These are phyloP conservation scores for Channallabes apus DNA, from an alignment of 2,797 vertebrate genomes.

Conservation along the genomic window DNA sequence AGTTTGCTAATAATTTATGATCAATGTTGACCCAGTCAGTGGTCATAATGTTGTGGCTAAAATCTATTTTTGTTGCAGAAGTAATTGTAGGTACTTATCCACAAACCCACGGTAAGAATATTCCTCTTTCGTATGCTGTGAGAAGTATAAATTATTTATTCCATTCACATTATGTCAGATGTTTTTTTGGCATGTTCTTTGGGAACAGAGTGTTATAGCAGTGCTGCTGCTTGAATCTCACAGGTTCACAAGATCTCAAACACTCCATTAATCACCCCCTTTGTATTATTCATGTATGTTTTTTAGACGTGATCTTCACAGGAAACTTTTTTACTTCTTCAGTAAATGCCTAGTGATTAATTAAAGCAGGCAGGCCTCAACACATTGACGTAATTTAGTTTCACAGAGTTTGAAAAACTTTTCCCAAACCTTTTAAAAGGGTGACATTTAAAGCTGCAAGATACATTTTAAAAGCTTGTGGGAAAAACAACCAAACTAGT, in stretches of 20 bases:
- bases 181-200: background rate
- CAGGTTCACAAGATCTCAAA: conserved; percentile 15
- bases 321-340: background rate
- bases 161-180: background rate
- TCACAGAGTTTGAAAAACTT: background rate
- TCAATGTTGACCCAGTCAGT: no score
- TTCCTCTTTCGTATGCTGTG: background rate
- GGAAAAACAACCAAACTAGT: background rate
- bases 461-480: background rate
- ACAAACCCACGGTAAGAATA: background rate
- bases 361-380: background rate
- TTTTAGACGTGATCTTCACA: background rate
- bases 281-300: background rate
- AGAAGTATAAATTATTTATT: background rate
- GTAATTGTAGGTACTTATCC: no score
- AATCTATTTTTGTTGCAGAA: background rate
- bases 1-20: no score
- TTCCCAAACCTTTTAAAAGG: background rate
- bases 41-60: no score
- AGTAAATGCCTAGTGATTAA: background rate
- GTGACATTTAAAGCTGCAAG: background rate
- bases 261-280: conserved; percentile 5
- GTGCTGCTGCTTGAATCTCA: conserved; percentile 2
- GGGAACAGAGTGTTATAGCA: background rate
- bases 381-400: background rate